Evolutionary conservation across 64 coral and sea anemone genomes (phyloP), one percentile per base, ranked within the genome.

Genomic region (Porites australiensis): DNA sequence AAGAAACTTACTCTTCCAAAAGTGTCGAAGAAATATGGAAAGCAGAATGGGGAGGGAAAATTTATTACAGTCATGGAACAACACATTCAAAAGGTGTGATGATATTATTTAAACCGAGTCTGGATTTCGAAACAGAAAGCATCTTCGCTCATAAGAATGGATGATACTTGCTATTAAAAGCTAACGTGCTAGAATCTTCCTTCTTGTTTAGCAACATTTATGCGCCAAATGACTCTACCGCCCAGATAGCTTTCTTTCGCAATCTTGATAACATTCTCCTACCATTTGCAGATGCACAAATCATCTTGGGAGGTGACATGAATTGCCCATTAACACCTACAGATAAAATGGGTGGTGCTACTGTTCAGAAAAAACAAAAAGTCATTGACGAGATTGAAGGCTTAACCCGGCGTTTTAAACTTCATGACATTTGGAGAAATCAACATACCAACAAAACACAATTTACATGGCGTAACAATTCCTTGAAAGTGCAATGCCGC

Each of bases 21-120:
- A 13, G 52, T 49, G 49, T 14, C 12, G 70, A 54, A 55, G 14
- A 72, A 13, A 27, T n/a, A 59, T 88, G 20, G 86, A 70, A 58
- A 50, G 49, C 65, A 3, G 70, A 88, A 54, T 88, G 50, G 69
- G 86, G 70, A 8, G 70, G 66, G 6, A 88, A 88, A 73, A n/a
- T 55, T 11, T 54, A 37, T 48, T 65, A 22, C 18, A 74, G 69
- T 53, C 86, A 55, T 53, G 86, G 68, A 27, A 74, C 86, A 50
- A 75, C 43, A 13, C 49, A 88, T 46, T 46, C 11, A 4, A 70
- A 70, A 70, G 83, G 83, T 47, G 64, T 71, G 11, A 49, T 66
- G 23, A 86, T 88, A 20, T 23, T 88, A 22, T 88, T 74, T 22
- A 88, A 74, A 14, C 86, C 86, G 20, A 88, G 73, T 13, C 43